phyloP scores from a whole-genome alignment of 2,888 invertebrate genomes.

The Noctuana brunneofusca region DNA sequence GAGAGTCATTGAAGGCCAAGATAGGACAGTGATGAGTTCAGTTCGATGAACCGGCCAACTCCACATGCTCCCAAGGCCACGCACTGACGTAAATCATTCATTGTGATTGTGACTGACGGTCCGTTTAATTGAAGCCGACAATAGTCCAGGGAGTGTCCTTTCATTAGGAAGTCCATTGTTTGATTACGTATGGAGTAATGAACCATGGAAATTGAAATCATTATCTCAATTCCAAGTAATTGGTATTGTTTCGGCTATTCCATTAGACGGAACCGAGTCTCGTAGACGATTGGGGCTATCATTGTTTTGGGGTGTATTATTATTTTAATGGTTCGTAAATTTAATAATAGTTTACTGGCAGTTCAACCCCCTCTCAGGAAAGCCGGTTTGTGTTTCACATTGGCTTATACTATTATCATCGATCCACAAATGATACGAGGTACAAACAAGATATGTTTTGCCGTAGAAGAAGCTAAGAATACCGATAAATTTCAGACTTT shows the following conservation, averaged over 20 bases:
- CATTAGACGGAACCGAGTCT: slow-evolving; percentile 15
- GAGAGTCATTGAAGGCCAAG: slow-evolving; percentile 33
- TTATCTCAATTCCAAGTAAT: slow-evolving; percentile 40
- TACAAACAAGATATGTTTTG: background rate
- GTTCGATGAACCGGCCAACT: slow-evolving; percentile 52
- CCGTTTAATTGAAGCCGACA: slow-evolving; percentile 45
- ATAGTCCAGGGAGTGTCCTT: slow-evolving; percentile 37
- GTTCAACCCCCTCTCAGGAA: background rate
- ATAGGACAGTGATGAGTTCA: slow-evolving; percentile 33
- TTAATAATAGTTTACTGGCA: background rate
- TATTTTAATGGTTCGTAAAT: slow-evolving; percentile 11
- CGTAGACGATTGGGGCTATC: slow-evolving; percentile 10
- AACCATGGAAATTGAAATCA: slow-evolving; percentile 46
- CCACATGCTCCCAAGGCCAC: slow-evolving; percentile 53
- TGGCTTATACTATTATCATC: background rate
- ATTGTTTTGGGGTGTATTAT: slow-evolving; percentile 16
- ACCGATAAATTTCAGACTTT: too few species aligned
- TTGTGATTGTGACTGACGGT: slow-evolving; percentile 50
- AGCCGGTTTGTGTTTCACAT: background rate
- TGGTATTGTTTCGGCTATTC: slow-evolving; percentile 37
- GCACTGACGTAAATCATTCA: slow-evolving; percentile 48
- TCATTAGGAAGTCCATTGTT: slow-evolving; percentile 40
- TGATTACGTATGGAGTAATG: slow-evolving; percentile 44
- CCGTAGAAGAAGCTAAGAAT: too few species aligned
- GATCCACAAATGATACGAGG: background rate